phyloP scores from a whole-genome alignment of 2,888 invertebrate genomes.

The Trissoscelio sp. region DNA sequence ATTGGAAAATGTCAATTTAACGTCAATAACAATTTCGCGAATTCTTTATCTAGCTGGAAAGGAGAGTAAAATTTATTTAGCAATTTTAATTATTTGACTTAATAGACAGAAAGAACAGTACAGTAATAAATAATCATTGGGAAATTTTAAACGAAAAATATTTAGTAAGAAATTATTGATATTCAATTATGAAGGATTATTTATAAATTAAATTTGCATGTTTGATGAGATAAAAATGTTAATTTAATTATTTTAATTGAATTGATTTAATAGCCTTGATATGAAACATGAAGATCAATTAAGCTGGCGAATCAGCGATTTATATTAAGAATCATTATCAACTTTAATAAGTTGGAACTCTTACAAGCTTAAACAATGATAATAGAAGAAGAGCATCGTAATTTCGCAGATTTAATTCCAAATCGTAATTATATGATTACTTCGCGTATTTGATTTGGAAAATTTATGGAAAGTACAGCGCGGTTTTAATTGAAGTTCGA shows the following conservation, averaged over 20 bases:
- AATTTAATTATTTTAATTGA: constrained; percentile 32
- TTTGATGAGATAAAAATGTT: constrained; percentile 13
- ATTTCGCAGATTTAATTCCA: constrained; percentile 19
- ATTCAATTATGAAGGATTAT: too few relatives aligned
- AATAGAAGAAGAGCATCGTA: constrained; percentile 11
- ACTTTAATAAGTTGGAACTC: constrained; percentile 59
- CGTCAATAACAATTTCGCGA: constrained; percentile 47
- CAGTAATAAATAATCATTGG: neutral
- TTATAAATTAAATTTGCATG: too few relatives aligned
- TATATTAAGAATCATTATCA: constrained; percentile 56
- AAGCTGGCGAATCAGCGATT: constrained; percentile 21
- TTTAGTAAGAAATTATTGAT: too few relatives aligned
- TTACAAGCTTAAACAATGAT: constrained; percentile 34
- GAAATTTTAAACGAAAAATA: neutral
- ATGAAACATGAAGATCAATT: constrained; percentile 43
- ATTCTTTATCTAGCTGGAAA: constrained; percentile 1
- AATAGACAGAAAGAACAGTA: neutral
- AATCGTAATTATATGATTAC: constrained; percentile 14
- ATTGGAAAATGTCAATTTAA: constrained; percentile 67
- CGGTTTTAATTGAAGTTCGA: neutral
- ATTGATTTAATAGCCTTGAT: constrained; percentile 26
- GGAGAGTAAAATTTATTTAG: neutral
- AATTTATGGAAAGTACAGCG: constrained; percentile 39
- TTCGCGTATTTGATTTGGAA: constrained; percentile 42
- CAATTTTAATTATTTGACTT: neutral